Evolutionary conservation across 2,888 invertebrate genomes (phyloP), one percentile per base, ranked within the genome.

Genomic region (Dynastes hyllus): DNA sequence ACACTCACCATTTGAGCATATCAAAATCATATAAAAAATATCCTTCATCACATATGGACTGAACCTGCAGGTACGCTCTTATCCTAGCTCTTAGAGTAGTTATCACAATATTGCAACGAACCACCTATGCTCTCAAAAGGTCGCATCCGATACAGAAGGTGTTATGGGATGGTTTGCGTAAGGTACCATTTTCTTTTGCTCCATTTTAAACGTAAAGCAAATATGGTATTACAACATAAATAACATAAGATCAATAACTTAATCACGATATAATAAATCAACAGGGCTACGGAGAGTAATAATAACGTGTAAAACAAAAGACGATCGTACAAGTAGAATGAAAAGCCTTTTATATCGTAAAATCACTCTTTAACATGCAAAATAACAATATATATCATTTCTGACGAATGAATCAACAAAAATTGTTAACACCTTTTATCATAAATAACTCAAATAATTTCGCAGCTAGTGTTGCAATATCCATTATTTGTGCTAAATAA

Each of bases 21-120:
- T 87, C 85, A 87, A 88, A 86, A 85, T 85, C 84, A 87, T 87
- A 86, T 81, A 87, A 88, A 88, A 88, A 88, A 88, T 87, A 87
- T 80, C 80, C 80, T 65, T 80, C 80, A 78, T 80, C 80, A 80
- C 77, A 78, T 45, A 61, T 77, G 80, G 80, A 80, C 80, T 80
- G 77, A 80, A 78, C 80, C 80, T 81, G 82, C 83, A 83, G 83
- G 83, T 83, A 83, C 83, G 78, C 81, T 82, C 83, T 75, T 83
- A 83, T 82, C 82, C 82, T 83, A 83, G 83, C 83, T 83, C 83
- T 82, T 83, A 83, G 83, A 80, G 77, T 80, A 80, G 80, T 80
- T 80, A 80, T 80, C 80, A 80, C 80, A 80, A 80, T 77, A 77
- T 79, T 80, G 78, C 78, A 80, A 80, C 80, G 80, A 80, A 80